These are phyloP conservation scores for Heterochromis multidens DNA, from an alignment of 2,113 vertebrate species.

Conservation along the genomic window DNA sequence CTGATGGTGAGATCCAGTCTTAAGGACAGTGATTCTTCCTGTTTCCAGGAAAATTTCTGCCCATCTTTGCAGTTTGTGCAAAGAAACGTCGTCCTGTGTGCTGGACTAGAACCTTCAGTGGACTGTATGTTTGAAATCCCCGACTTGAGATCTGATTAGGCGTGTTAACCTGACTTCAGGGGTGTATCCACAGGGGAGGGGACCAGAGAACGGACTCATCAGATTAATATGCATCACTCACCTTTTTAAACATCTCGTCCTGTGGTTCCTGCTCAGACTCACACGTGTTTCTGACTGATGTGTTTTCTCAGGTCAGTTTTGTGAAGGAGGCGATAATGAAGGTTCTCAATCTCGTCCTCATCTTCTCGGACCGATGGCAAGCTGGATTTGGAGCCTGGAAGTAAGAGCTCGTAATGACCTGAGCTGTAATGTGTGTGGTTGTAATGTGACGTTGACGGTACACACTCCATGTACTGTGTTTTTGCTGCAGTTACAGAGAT, in stretches of 20 bases:
- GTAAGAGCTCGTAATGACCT: conserved; percentile 73
- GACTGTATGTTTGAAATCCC: rapidly evolving
- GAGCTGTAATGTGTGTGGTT: not conserved
- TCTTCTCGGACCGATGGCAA: conserved; percentile 98
- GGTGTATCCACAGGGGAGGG: too few relatives aligned
- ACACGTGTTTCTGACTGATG: not conserved
- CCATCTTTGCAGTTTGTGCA: too few relatives aligned
- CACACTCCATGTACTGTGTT: not conserved
- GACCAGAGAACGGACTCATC: too few relatives aligned
- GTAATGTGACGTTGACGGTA: not conserved
- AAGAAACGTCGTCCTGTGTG: not conserved
- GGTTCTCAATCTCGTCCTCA: conserved; percentile 93
- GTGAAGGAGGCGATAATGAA: conserved; percentile 99
- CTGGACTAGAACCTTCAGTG: rapidly evolving
- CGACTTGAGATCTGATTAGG: too few relatives aligned
- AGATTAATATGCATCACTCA: too few relatives aligned
- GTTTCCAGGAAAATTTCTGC: not conserved
- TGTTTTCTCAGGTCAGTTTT: conserved; percentile 87
- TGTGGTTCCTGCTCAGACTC: not conserved
- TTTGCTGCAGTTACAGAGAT: not conserved
- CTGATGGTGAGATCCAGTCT: too few relatives aligned
- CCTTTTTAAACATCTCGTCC: too few relatives aligned
- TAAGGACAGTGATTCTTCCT: not conserved
- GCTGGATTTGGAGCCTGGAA: conserved; percentile 91
- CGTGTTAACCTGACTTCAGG: too few relatives aligned